Base-by-base conservation (phyloP, 1,140 invertebrate species). In the Trachymyrmex cornetzi region DNA sequence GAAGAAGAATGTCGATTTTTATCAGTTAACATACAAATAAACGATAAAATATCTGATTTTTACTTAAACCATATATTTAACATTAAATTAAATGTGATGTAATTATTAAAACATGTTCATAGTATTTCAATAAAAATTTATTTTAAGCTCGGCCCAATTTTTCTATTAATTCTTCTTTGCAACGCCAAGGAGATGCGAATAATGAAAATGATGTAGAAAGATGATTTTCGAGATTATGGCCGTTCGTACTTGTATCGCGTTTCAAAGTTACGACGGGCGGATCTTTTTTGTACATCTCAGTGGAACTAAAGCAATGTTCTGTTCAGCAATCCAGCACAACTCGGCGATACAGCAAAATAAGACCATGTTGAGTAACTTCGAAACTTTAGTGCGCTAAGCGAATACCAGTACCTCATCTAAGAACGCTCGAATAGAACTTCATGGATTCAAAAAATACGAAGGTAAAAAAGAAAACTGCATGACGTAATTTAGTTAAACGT, bases 311-410 rank as follows among this genome's bases (percentile, higher is more conserved):
- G 44, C 55, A 84, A 75, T 61, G 55, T 30, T 84, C 38, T 24
- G 16, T 74, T 38, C 38, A 61, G 14, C 69, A 57, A 74, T 84
- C 44, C 38, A 59, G n/a, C 38, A 27, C 72, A 84, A 84, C 80
- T 84, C n/a, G 55, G n/a, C 79, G 50, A 55, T 82, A 57, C 57
- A 84, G 5, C 44, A 50, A 74, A 84, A 74, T 63, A 72, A 82
- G 80, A 82, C 53, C 3, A n/a, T 34, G 12, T 59, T 24, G 66
- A 74, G 75, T 24, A 64, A 72, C 24, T 72, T 67, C 50, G 48
- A 66, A 77, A 77, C 82, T 87, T 87, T 55, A 88, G 61, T 55
- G 19, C 19, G 24, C 34, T 63, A 14, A 66, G 22, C 53, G 74
- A 55, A 71, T 87, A 38, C 27, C 59, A 61, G 30, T 59, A 77